phyloP scores from a whole-genome alignment of 2,888 invertebrate genomes.

The Ommatoiulus sabulosus region DNA sequence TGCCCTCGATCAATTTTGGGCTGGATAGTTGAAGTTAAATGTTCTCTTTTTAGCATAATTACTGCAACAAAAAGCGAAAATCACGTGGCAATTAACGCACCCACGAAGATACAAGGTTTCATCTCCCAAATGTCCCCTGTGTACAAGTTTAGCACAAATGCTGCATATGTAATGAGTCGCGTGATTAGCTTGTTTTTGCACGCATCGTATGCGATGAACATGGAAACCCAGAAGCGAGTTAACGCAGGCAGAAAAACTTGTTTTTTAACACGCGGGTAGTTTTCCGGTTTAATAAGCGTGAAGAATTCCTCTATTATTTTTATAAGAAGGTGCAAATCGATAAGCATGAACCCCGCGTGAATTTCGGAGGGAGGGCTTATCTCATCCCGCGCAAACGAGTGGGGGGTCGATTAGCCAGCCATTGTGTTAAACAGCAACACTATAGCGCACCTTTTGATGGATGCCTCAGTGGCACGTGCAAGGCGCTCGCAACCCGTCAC shows the following conservation, averaged over 20 bases:
- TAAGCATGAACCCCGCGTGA: neutral
- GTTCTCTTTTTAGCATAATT: too few species aligned
- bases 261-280: neutral
- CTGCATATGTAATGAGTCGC: neutral
- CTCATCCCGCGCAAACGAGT: neutral
- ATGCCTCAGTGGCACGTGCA: neutral
- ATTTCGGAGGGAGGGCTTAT: neutral
- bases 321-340: slow-evolving; percentile 47
- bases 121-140: neutral
- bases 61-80: too few species aligned
- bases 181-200: slow-evolving; percentile 13
- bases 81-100: neutral
- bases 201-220: neutral
- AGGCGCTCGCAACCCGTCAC: neutral
- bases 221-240: slow-evolving; percentile 32
- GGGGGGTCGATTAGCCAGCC: slow-evolving; percentile 24
- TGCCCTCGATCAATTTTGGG: too few species aligned
- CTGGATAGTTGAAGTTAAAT: too few species aligned
- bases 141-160: neutral
- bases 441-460: slow-evolving; percentile 9
- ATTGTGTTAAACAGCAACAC: slow-evolving; percentile 21
- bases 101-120: neutral
- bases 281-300: slow-evolving; percentile 48
- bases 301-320: slow-evolving; percentile 45
- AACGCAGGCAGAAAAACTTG: neutral